Evolutionary conservation across 23 tunicate species (phyloP).

Genomic region (Oikopleura vanhoeffeni): DNA sequence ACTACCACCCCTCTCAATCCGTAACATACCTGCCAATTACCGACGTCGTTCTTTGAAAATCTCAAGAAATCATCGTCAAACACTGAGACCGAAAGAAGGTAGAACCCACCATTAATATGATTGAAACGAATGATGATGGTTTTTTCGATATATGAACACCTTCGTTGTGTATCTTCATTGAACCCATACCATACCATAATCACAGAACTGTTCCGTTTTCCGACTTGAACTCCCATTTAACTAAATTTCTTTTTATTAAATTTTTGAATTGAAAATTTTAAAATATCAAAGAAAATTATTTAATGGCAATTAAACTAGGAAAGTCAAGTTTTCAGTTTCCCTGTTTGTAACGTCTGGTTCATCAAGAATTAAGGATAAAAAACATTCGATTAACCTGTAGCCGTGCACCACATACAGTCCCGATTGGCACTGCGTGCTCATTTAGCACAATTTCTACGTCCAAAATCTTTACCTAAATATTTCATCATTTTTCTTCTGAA

Average conservation of each 20-base stretch:
- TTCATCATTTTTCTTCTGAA: conserved; percentile 73
- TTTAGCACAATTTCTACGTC: conserved; percentile 20
- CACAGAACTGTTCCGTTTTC: conserved; percentile 30
- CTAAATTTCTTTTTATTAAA: neutral
- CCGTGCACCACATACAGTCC: neutral
- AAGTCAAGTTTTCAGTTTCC: too few relatives aligned
- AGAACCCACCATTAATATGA: conserved; percentile 67
- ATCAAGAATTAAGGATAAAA: too few relatives aligned
- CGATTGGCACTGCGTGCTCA: neutral
- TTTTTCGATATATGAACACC: conserved; percentile 71
- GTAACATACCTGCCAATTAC: conserved; percentile 20
- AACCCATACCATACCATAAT: conserved; percentile 73
- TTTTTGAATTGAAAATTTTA: too few relatives aligned
- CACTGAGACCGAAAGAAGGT: conserved; percentile 28
- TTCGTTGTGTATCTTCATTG: conserved; percentile 38
- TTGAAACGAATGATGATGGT: conserved; percentile 61
- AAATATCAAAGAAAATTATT: too few relatives aligned
- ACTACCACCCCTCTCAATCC: neutral
- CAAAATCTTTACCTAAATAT: conserved; percentile 47
- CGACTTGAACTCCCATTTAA: conserved; percentile 30
- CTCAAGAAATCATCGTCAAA: conserved; percentile 29
- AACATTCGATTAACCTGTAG: too few relatives aligned
- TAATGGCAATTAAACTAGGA: too few relatives aligned
- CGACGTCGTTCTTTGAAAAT: conserved; percentile 27
- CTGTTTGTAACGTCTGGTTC: too few relatives aligned